Conservation (phyloP, 2,888 invertebrate species). For the Tenodera sinensis region DNA sequence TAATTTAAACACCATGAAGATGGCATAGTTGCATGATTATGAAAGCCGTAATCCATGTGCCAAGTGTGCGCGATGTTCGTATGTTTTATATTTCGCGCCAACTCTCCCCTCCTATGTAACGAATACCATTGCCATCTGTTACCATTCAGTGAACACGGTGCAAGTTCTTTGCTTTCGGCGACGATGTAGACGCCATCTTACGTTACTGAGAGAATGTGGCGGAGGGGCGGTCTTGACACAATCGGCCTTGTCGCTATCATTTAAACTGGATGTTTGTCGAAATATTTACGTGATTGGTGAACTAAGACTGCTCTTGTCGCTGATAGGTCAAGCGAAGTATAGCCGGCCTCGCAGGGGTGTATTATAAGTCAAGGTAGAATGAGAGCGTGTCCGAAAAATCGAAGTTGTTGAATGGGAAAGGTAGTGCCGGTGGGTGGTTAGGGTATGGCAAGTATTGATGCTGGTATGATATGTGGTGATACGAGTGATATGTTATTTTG, state of each 20-base stretch:
- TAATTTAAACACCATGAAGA: too few species aligned
- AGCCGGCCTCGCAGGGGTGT: not conserved
- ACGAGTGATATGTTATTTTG: not conserved
- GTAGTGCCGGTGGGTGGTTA: not conserved
- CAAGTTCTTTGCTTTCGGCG: not conserved
- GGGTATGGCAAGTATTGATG: not conserved
- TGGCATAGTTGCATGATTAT: too few species aligned
- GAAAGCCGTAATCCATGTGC: not conserved
- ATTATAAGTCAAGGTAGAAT: not conserved
- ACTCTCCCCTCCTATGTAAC: not conserved
- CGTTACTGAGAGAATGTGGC: not conserved
- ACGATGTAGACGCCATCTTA: not conserved
- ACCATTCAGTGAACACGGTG: not conserved
- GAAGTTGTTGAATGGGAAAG: not conserved
- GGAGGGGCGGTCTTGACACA: not conserved
- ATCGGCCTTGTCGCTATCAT: not conserved
- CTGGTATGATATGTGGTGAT: not conserved
- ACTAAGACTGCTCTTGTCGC: not conserved
- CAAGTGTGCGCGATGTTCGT: not conserved
- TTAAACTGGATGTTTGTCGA: not conserved
- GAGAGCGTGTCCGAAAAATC: not conserved
- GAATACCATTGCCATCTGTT: not conserved
- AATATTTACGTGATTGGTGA: conserved; percentile 1
- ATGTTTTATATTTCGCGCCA: not conserved
- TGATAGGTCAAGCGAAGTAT: not conserved